Percentiles rank a stretch among this genome's conserved stretches.
Evolutionary conservation across 2,113 vertebrate genomes (phyloP).

Genomic region (Xiphias gladius): DNA sequence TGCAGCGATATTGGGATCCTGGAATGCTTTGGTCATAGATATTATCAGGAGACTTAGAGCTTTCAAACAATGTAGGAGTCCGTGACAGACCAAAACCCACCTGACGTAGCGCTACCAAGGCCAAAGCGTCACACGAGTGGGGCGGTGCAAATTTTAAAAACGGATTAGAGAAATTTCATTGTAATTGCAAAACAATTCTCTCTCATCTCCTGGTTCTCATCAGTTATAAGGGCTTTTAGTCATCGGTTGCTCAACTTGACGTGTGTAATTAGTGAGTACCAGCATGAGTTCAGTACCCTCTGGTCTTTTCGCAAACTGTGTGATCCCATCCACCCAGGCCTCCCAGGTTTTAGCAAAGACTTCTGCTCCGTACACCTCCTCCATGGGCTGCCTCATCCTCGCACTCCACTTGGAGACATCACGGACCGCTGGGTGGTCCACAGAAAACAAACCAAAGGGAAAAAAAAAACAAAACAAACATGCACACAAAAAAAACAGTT

Average conservation of each 20-base stretch:
- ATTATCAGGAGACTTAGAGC: background rate
- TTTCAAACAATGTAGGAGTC: background rate
- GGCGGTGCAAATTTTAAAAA: no score
- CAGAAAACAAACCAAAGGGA: background rate
- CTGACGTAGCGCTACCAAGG: no score
- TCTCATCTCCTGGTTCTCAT: background rate
- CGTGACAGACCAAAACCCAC: background rate
- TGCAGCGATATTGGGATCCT: background rate
- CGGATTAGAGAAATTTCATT: no score
- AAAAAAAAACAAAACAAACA: background rate
- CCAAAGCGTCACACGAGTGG: no score
- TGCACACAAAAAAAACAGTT: background rate
- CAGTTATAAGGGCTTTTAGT: background rate
- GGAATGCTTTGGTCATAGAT: background rate
- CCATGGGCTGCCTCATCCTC: slow-evolving; percentile 88
- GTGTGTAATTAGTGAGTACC: background rate
- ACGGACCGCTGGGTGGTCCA: slow-evolving; percentile 78
- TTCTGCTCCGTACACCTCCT: slow-evolving; percentile 89
- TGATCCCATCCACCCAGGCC: slow-evolving; percentile 90
- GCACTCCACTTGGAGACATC: slow-evolving; percentile 93
- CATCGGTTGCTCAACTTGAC: background rate
- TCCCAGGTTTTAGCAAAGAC: slow-evolving; percentile 88
- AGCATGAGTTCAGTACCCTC: slow-evolving; percentile 83
- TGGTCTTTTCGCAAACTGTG: slow-evolving; percentile 80
- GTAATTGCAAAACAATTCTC: background rate